These are phyloP conservation scores for Lichenostomus cassidix DNA, from an alignment of 2,113 vertebrate species.

Conservation along the genomic window DNA sequence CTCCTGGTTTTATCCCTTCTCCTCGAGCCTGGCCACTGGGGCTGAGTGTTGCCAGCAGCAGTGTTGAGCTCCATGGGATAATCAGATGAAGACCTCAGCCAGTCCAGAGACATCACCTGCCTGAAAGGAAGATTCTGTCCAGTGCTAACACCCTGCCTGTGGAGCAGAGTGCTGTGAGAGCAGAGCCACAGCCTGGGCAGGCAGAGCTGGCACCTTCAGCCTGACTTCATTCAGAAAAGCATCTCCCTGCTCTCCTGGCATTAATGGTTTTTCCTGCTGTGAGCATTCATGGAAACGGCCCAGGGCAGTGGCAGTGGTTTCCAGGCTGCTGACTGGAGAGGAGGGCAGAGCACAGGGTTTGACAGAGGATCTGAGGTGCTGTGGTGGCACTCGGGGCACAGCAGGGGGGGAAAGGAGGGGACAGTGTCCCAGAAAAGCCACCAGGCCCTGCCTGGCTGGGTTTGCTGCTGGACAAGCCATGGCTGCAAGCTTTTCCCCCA, in stretches of 20 bases:
- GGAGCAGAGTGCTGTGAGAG: background rate
- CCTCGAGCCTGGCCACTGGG: background rate
- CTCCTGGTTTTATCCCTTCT: background rate
- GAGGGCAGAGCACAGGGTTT: background rate
- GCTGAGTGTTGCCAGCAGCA: background rate
- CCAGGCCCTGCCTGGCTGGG: background rate
- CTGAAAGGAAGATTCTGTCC: background rate
- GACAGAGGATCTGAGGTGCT: background rate
- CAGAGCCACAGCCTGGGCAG: background rate
- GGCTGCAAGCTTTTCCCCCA: background rate
- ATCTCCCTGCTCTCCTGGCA: background rate
- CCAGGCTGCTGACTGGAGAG: background rate
- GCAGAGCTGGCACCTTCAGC: background rate
- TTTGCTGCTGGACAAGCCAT: background rate
- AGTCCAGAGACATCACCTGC: background rate
- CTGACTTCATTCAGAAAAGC: background rate
- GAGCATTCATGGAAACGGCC: background rate
- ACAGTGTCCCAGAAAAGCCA: background rate
- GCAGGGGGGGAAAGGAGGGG: background rate
- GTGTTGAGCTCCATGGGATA: background rate
- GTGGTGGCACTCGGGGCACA: accelerated
- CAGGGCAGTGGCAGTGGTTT: background rate
- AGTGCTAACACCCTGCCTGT: accelerated
- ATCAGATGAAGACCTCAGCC: background rate
- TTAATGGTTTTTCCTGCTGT: background rate